Evolutionary conservation across 1,140 invertebrate genomes (phyloP).

Genomic region (Thrips palmi): DNA sequence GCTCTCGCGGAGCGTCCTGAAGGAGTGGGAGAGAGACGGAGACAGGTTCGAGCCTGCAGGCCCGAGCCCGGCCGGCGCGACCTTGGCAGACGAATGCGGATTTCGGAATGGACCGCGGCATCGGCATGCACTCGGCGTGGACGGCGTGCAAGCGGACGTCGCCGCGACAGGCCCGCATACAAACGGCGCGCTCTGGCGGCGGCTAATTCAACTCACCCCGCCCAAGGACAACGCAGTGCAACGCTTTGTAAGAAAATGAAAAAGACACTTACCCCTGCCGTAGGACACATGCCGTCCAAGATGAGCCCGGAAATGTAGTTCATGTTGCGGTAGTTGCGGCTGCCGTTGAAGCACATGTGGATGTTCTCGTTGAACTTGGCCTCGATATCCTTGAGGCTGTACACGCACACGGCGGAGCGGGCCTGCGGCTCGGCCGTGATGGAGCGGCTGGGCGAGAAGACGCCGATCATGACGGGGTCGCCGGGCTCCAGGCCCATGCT

Average conservation of each 20-base stretch:
- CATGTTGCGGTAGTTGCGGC: conserved; percentile 76
- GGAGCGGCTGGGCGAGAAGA: conserved; percentile 68
- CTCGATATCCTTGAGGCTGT: conserved; percentile 73
- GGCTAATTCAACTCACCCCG: too few species aligned
- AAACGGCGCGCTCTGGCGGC: too few species aligned
- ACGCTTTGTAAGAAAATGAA: conserved; percentile 1
- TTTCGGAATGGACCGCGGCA: too few species aligned
- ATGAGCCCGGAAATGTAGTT: conserved; percentile 84
- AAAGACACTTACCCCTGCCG: conserved; percentile 40
- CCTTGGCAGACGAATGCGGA: too few species aligned
- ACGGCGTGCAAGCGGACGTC: too few species aligned
- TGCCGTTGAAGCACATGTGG: conserved; percentile 89
- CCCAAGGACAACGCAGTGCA: too few species aligned
- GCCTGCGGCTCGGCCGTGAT: conserved; percentile 56
- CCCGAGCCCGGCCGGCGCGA: too few species aligned
- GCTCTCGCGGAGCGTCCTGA: too few species aligned
- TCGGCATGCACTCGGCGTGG: too few species aligned
- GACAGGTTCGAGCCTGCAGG: too few species aligned
- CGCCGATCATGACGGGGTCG: conserved; percentile 58
- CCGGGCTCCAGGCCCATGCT: conserved; percentile 58
- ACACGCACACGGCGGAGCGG: conserved; percentile 70
- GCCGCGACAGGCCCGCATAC: too few species aligned
- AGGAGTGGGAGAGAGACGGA: too few species aligned
- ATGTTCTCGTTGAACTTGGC: conserved; percentile 90
- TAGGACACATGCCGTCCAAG: conserved; percentile 73